These are phyloP conservation scores for Cryptomyrus ogoouensis DNA, from an alignment of 2,113 vertebrate genomes.

Conservation along the genomic window DNA sequence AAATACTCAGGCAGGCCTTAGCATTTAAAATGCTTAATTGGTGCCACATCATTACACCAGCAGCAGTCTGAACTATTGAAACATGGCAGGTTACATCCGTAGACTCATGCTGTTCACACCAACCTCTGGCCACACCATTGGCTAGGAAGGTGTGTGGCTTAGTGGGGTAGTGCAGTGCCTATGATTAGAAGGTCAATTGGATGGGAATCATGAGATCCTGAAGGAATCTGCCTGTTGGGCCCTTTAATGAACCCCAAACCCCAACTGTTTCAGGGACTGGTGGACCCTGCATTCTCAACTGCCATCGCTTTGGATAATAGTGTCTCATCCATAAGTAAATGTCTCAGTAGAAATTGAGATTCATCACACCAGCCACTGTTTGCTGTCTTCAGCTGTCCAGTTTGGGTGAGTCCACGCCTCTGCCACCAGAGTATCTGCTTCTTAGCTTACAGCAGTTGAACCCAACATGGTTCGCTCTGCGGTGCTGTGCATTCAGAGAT, in stretches of 20 bases:
- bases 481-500: no score
- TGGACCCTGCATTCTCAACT: not conserved
- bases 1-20: not conserved
- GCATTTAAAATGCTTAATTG: not conserved
- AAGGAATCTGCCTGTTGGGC: not conserved
- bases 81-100: not conserved
- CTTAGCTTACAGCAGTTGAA: not conserved
- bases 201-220: not conserved
- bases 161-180: not conserved
- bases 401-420: not conserved
- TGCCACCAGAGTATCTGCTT: not conserved
- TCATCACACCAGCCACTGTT: not conserved
- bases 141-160: not conserved
- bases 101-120: not conserved
- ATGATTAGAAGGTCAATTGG: not conserved
- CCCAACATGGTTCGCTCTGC: not conserved
- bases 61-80: not conserved
- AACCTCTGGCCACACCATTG: not conserved
- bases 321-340: not conserved
- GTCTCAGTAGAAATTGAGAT: not conserved
- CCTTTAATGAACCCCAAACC: not conserved
- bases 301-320: no score
- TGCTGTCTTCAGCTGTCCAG: not conserved
- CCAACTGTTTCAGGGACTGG: not conserved
- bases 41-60: not conserved